These are phyloP conservation scores for Daktulosphaira vitifoliae DNA, from an alignment of 1,140 invertebrate genomes.

Conservation along the genomic window DNA sequence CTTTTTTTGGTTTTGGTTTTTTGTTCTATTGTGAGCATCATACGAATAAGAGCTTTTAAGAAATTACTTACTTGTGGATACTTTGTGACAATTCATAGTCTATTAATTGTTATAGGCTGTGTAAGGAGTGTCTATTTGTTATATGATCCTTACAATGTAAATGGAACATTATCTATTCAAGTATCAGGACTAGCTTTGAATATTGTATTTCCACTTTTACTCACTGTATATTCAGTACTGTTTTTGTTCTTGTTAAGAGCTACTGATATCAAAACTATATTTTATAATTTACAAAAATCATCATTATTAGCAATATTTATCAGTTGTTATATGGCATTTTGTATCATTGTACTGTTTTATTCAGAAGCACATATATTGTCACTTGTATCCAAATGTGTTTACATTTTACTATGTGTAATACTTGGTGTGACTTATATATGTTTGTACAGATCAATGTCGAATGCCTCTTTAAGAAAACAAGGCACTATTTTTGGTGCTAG, in stretches of 20 bases:
- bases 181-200: slow-evolving; percentile 72
- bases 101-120: slow-evolving; percentile 69
- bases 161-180: slow-evolving; percentile 63
- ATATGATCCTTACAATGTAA: slow-evolving; percentile 81
- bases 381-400: slow-evolving; percentile 70
- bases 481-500: slow-evolving; percentile 43
- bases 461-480: slow-evolving; percentile 44
- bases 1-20: slow-evolving; percentile 71
- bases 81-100: slow-evolving; percentile 70
- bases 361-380: slow-evolving; percentile 53
- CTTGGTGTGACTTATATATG: slow-evolving; percentile 76
- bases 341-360: slow-evolving; percentile 68
- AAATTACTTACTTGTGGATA: slow-evolving; percentile 71
- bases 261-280: slow-evolving; percentile 47
- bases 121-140: slow-evolving; percentile 76
- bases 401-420: slow-evolving; percentile 65
- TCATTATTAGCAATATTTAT: slow-evolving; percentile 52
- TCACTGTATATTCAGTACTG: slow-evolving; percentile 73
- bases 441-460: slow-evolving; percentile 54
- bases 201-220: slow-evolving; percentile 71
- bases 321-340: slow-evolving; percentile 58
- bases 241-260: slow-evolving; percentile 73
- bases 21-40: slow-evolving; percentile 71
- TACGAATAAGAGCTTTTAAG: slow-evolving; percentile 68
- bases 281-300: slow-evolving; percentile 49